Evolutionary conservation across 2,888 invertebrate genomes (phyloP).

Genomic region (Cheilosia vulpina): DNA sequence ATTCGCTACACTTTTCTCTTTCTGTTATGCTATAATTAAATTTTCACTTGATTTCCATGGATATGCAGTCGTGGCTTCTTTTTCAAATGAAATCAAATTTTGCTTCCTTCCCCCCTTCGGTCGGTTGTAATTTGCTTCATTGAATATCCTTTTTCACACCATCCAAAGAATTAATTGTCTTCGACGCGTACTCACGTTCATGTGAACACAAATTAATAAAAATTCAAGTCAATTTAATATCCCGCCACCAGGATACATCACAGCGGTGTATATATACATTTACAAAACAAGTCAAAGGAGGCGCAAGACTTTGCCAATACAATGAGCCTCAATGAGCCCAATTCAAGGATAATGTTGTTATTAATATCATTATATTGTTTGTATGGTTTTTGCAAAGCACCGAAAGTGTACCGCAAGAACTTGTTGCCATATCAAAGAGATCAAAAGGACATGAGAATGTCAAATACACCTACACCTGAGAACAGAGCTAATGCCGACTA

Average conservation of each 20-base stretch:
- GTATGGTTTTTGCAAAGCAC: conserved; percentile 44
- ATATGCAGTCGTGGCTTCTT: conserved; percentile 12
- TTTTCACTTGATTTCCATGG: conserved; percentile 59
- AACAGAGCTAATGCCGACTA: conserved; percentile 7
- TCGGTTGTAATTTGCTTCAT: conserved; percentile 56
- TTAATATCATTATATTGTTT: conserved; percentile 60
- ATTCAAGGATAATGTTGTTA: conserved; percentile 68
- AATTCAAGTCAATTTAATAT: conserved; percentile 27
- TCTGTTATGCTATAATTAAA: conserved; percentile 49
- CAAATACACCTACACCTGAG: neutral
- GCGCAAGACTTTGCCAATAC: conserved; percentile 60
- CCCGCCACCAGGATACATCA: conserved; percentile 29
- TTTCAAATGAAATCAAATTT: conserved; percentile 41
- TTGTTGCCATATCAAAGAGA: conserved; percentile 24
- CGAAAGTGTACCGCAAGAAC: conserved; percentile 53
- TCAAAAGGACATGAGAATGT: conserved; percentile 17
- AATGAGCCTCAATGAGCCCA: conserved; percentile 61
- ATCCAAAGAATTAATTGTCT: conserved; percentile 15
- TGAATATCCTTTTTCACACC: conserved; percentile 58
- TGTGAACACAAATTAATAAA: conserved; percentile 37
- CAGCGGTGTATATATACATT: neutral
- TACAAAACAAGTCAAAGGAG: conserved; percentile 42
- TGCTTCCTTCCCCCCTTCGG: conserved; percentile 28
- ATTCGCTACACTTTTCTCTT: conserved; percentile 59
- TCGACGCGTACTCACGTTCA: neutral